phyloP scores from a whole-genome alignment of 2,113 vertebrate genomes.

The Coturnix japonica region DNA sequence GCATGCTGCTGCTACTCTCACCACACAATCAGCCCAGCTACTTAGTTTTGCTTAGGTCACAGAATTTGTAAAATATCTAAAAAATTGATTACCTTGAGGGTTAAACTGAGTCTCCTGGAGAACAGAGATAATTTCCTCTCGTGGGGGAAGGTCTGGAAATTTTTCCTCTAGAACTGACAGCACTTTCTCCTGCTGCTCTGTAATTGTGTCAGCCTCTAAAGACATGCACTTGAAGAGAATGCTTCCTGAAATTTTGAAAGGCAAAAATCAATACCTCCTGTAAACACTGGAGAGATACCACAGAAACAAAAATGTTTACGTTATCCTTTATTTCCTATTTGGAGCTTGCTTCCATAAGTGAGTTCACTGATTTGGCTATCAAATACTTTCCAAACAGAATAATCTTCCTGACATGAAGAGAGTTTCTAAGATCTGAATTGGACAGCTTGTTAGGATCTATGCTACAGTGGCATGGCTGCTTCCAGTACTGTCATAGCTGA shows the following conservation, averaged over 20 bases:
- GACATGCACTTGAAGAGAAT: constrained; percentile 82
- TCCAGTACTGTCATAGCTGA: rapidly evolving
- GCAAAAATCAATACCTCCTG: background rate
- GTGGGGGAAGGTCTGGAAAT: constrained; percentile 78
- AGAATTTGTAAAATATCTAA: background rate
- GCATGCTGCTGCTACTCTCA: background rate
- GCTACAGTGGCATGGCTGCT: background rate
- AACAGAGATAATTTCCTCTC: constrained; percentile 76
- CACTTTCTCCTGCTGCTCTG: constrained; percentile 83
- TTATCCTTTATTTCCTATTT: background rate
- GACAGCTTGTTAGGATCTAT: no score
- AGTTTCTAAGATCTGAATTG: background rate
- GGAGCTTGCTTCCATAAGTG: rapidly evolving
- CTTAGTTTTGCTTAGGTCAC: background rate
- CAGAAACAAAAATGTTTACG: background rate
- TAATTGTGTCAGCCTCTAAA: constrained; percentile 75
- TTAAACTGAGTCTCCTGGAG: constrained; percentile 75
- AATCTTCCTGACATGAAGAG: background rate
- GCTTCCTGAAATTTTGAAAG: constrained; percentile 79
- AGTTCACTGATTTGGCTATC: background rate
- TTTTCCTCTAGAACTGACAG: constrained; percentile 80
- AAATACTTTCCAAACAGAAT: background rate
- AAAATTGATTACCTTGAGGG: constrained; percentile 66
- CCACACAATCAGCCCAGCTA: background rate
- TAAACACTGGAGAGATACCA: background rate